Base-by-base conservation (phyloP, 2,797 vertebrate genomes). In the Ctenopoma multispine region DNA sequence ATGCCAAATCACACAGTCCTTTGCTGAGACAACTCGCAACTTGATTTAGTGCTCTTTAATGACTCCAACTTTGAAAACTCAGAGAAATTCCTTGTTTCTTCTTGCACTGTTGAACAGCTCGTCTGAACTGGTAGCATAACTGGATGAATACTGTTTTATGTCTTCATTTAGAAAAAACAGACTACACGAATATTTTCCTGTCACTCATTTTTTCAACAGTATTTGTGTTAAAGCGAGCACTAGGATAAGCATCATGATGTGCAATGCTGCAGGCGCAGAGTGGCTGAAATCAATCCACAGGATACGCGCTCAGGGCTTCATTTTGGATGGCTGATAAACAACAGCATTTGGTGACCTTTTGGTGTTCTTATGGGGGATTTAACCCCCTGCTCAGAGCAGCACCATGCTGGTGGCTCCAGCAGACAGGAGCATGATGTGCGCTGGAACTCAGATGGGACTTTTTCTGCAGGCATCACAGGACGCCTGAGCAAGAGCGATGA, bases 331-430 rank as follows among this genome's bases (percentile, higher is more conserved):
- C 81, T 91, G 89, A 89, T 92, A 91, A 94, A 93, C 88, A 90
- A 87, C 88, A 92, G 91, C 93, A 93, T 93, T 93, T 93, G 92
- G 93, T 94, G 94, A 95, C 94, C 93, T 94, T 94, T 94, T 85
- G 74, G 63, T 83, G 91, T 90, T 92, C 91, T 92, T 92, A 90
- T 86, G 82, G 84, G 87, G 91, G 88, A 89, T 92, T 93, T 87
- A 90, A 87, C 91, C 91, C 90, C 91, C 91, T 87, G 86, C 87
- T 91, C 88, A 29, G 87, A 72, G 80, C 79, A 36, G 88, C 90
- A 70, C 79, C 90, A 85, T 57, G 84, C 90, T 83, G 89, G 62
- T 75, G 83, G 79, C 83, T 86, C 86, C 83, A 77, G 80, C 87
- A 83, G 80, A 75, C 86, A 86, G n/a, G 71, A 73, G 72, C 71